phyloP scores from a whole-genome alignment of 2,797 vertebrate genomes.

The Enteromius paludinosus region DNA sequence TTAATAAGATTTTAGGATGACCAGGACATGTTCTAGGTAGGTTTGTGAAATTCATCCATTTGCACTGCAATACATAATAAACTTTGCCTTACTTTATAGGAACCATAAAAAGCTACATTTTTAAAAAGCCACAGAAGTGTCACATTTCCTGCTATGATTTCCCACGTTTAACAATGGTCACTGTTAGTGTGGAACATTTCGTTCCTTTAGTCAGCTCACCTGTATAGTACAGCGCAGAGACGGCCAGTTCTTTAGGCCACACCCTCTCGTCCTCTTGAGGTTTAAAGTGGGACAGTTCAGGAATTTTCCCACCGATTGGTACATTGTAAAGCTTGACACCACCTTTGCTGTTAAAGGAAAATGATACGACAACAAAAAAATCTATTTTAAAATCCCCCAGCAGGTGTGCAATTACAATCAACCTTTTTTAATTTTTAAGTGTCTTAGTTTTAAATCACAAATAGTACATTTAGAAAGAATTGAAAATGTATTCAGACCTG shows the following conservation, averaged over 20 bases:
- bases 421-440: background rate
- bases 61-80: background rate
- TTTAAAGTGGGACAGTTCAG: slow-evolving; percentile 74
- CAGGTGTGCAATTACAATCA: background rate
- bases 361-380: background rate
- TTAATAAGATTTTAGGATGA: background rate
- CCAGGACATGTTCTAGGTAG: background rate
- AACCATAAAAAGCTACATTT: background rate
- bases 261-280: slow-evolving; percentile 76
- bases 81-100: background rate
- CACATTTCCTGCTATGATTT: background rate
- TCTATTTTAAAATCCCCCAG: background rate
- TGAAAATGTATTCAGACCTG: slow-evolving; percentile 70
- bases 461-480: background rate
- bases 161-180: background rate
- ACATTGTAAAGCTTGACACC: slow-evolving; percentile 80
- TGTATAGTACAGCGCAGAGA: slow-evolving; percentile 86
- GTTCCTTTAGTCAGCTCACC: slow-evolving; percentile 71
- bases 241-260: slow-evolving; percentile 84
- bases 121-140: background rate
- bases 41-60: background rate
- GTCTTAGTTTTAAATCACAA: background rate
- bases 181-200: background rate
- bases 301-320: slow-evolving; percentile 85
- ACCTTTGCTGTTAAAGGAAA: slow-evolving; percentile 69